phyloP scores from a whole-genome alignment of 2,888 invertebrate species.

The Acrobasis repandana region DNA sequence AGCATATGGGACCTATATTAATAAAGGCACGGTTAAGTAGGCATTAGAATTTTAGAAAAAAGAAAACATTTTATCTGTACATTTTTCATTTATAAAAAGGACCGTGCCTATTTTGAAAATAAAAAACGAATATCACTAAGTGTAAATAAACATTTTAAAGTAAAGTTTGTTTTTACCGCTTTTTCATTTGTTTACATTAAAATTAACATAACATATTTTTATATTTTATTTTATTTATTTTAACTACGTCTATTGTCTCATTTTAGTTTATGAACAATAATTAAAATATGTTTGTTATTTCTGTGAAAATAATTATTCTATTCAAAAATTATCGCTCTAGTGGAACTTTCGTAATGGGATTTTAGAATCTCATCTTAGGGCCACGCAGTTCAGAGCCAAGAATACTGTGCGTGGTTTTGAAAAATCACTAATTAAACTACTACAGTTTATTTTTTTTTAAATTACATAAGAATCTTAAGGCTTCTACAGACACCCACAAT shows the following conservation, averaged over 20 bases:
- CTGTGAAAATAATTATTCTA: neutral
- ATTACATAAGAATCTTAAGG: no score
- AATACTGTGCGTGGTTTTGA: no score
- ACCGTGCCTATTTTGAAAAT: no score
- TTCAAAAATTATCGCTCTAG: neutral
- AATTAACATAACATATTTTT: neutral
- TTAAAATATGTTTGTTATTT: neutral
- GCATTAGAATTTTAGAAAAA: neutral
- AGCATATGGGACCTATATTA: constrained; percentile 39
- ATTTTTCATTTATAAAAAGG: no score
- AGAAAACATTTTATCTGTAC: neutral
- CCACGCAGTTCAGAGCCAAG: no score
- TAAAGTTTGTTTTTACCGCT: neutral
- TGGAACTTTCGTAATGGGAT: neutral
- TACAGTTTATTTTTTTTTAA: no score
- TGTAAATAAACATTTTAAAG: no score
- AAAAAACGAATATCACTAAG: no score
- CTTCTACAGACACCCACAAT: no score
- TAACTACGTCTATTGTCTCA: neutral
- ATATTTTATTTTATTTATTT: neutral
- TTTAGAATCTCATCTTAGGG: neutral
- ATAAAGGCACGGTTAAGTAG: constrained; percentile 12
- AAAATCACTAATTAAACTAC: no score
- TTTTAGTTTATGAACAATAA: neutral
- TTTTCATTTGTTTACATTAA: neutral